Base-by-base conservation (phyloP, 1,140 invertebrate species). In the Eupeodes corollae region DNA sequence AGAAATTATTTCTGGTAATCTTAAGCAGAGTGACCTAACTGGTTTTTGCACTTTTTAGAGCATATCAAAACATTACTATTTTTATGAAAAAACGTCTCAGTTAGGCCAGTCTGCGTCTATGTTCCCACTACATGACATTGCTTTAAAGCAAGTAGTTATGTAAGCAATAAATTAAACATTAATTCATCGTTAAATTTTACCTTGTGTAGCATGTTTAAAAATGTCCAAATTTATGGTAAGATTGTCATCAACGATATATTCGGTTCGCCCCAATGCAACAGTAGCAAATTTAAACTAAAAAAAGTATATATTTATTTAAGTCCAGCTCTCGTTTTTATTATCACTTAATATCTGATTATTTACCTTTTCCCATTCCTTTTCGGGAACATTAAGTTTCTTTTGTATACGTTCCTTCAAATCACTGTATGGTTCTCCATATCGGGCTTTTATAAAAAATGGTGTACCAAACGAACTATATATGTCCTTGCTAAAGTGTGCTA, bases 401-500 rank as follows among this genome's bases (percentile, higher is more conserved):
- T 91, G 84, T 59, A 98, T 82, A 56, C 91, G 78, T 60, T 91
- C 86, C 72, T 89, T 89, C 48, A 96, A 79, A 58, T 80, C 79
- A 42, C 75, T 71, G 70, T 94, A 91, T 30, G 82, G 78, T 75
- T 96, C 92, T 56, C 82, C 83, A 65, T 87, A 76, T 72, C 88
- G 89, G 43, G 95, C 78, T 74, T 92, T 92, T 46, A 96, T 75
- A 61, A 94, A 80, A 74, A 98, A 98, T 33, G 94, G 94, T 58
- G 91, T 85, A 48, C 94, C 94, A 75, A 97, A 98, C 16, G 91
- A 93, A 31, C 88, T 83, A 70, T 86, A 92, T 44, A 90, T 78
- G 68, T 98, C 93, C 75, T 96, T 96, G 58, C 93, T 80, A 72
- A 93, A 98, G 75, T 98, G 94, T 53, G 91, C 91, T 59, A 94